A percentile compares a stretch with the other conserved stretches of the same genome.
Conservation (phyloP, 2,888 invertebrate genomes). For the Andrena flavipes region DNA sequence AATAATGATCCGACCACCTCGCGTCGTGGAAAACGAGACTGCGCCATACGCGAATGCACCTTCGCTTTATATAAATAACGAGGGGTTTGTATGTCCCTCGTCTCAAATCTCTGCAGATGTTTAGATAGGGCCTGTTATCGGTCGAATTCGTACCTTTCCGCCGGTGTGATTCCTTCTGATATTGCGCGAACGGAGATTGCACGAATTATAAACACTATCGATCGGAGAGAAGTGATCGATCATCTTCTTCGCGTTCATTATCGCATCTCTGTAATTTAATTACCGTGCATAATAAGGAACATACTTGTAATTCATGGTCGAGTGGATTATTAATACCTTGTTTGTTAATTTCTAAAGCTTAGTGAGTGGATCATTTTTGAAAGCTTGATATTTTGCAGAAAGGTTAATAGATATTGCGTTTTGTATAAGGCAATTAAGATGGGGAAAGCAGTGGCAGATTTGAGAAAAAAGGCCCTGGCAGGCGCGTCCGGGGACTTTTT, state of each 20-base stretch:
- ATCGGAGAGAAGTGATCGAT: not conserved
- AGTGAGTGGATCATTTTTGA: too few relatives aligned
- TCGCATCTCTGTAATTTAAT: too few relatives aligned
- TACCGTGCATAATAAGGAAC: too few relatives aligned
- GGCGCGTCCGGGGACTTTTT: too few relatives aligned
- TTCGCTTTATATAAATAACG: conserved; percentile 24
- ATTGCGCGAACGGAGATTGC: not conserved
- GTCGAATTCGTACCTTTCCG: not conserved
- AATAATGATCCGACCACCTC: not conserved
- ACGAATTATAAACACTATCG: not conserved
- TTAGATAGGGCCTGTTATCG: conserved; percentile 24
- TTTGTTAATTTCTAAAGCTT: not conserved
- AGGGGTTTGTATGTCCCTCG: too few relatives aligned
- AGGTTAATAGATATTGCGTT: too few relatives aligned
- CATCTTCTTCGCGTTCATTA: not conserved
- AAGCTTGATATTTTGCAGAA: too few relatives aligned
- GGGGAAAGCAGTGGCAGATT: too few relatives aligned
- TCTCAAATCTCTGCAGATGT: not conserved
- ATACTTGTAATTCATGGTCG: too few relatives aligned
- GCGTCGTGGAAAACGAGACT: conserved; percentile 4
- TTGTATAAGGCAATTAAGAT: too few relatives aligned
- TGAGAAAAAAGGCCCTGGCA: too few relatives aligned
- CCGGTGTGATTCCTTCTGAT: not conserved
- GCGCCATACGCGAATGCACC: not conserved
- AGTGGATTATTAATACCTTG: not conserved